Base-by-base conservation (phyloP, 2,797 vertebrate genomes). In the Peromyscus nudipes region DNA sequence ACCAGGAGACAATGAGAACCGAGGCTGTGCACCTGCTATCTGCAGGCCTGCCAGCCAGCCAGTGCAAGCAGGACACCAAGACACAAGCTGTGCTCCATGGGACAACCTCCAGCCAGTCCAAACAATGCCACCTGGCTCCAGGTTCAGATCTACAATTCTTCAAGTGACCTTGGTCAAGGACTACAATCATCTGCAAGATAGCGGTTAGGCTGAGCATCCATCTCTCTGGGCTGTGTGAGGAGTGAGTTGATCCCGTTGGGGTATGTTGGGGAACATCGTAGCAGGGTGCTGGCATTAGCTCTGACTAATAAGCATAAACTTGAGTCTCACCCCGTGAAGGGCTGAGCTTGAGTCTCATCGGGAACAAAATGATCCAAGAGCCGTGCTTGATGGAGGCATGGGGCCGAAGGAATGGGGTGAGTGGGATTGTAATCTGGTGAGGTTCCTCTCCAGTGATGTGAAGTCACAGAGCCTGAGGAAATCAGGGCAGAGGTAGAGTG, bases 31-130 rank as follows among this genome's bases (percentile, higher is more conserved):
- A 6, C 52, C 71, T 46, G 77, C 14, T 19, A 0, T 11, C 23
- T 0, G 1, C 13, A 64, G 62, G 49, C 40, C 46, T 17, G 64
- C 14, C 3, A 14, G 52, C 6, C 81, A 27, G 43, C 14, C 0
- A 7, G 43, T 19, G 0, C 3, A 31, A 21, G 12, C 3, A 0
- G 3, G 21, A 46, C 55, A 1, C 23, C 0, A 1, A 31, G 43
- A 64, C 34, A 13, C 75, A 3, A 46, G 29, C 81, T 37, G 52
- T 34, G 14, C 27, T 67, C 40, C 1, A 13, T 5, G 10, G 21
- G 31, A 34, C 79, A 29, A 25, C 25, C 4, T 34, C 34, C 13
- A 29, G 84, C 0, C 1, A 0, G 23, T 71, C 62, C 21, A 25
- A 23, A 49, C 62, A 62, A 40, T 40, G 29, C 34, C 11, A 31